These are phyloP conservation scores for Stegana nigrithorax DNA, from an alignment of 2,888 invertebrate genomes.

Conservation along the genomic window DNA sequence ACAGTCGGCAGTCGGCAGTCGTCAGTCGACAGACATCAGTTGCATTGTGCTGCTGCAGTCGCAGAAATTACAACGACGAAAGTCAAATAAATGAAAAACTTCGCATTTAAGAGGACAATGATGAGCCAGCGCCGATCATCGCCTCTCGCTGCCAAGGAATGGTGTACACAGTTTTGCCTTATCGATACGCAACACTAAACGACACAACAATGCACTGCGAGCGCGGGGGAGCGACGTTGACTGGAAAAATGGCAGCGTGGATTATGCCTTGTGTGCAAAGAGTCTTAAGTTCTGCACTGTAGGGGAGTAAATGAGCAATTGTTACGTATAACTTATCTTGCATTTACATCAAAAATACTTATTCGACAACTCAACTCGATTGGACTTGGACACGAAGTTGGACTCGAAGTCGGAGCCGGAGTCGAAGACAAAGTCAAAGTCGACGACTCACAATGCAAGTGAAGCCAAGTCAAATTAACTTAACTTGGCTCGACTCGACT, in stretches of 20 bases:
- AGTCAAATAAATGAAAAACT: neutral
- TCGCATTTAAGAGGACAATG: neutral
- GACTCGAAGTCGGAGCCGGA: too few species aligned
- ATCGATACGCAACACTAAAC: too few species aligned
- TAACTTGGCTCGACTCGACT: too few species aligned
- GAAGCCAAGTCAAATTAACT: too few species aligned
- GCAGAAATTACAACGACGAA: neutral
- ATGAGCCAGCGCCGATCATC: too few species aligned
- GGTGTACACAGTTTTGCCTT: too few species aligned
- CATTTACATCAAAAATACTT: slow-evolving; percentile 59
- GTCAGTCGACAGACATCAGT: neutral
- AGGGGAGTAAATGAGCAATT: slow-evolving; percentile 1
- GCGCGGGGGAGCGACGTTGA: neutral
- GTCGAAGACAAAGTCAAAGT: too few species aligned
- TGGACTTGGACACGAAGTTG: too few species aligned
- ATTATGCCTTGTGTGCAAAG: too few species aligned
- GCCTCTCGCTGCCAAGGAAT: too few species aligned
- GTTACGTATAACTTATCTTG: slow-evolving; percentile 41
- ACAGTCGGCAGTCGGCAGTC: slow-evolving; percentile 35
- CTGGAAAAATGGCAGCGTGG: neutral
- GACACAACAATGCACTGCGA: neutral
- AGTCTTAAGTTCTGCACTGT: too few species aligned
- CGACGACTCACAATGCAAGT: too few species aligned
- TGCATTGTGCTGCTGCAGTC: neutral
- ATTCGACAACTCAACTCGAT: neutral